Evolutionary conservation across 1,140 invertebrate species (phyloP).

Genomic region (Babylonia areolata): DNA sequence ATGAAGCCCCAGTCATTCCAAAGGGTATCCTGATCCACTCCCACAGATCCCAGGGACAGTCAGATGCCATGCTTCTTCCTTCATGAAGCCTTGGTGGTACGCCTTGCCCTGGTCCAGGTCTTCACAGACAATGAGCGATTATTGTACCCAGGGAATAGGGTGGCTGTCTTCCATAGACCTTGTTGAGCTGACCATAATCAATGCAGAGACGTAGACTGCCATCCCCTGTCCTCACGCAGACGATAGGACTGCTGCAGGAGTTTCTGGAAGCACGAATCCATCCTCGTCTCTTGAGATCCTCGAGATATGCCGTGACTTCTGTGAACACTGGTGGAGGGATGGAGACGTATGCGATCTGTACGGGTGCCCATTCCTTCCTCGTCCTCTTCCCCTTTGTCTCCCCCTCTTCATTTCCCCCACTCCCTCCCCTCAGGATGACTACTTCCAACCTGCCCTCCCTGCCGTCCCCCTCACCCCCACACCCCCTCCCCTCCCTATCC

Average conservation of each 20-base stretch:
- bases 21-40: conserved; percentile 49
- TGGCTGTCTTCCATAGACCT: conserved; percentile 27
- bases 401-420: too few relatives aligned
- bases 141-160: conserved; percentile 38
- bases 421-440: too few relatives aligned
- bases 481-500: too few relatives aligned
- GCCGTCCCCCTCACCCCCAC: too few relatives aligned
- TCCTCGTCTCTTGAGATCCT: conserved; percentile 31
- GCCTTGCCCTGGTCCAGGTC: conserved; percentile 52
- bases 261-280: conserved; percentile 36
- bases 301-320: conserved; percentile 51
- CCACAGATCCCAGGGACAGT: conserved; percentile 43
- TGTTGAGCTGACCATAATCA: conserved; percentile 41
- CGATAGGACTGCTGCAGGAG: conserved; percentile 38
- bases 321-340: conserved; percentile 47
- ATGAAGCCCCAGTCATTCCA: conserved; percentile 49
- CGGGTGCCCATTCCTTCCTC: conserved; percentile 35
- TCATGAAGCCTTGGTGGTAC: conserved; percentile 53
- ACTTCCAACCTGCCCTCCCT: too few relatives aligned
- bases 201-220: conserved; percentile 34
- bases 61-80: conserved; percentile 32
- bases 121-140: conserved; percentile 23
- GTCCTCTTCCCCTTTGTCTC: too few relatives aligned
- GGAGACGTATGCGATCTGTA: conserved; percentile 35
- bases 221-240: conserved; percentile 47